A percentile compares a stretch with the other conserved stretches of the same genome.
Evolutionary conservation across 1,140 invertebrate genomes (phyloP).

Genomic region (Vanessa atalanta): DNA sequence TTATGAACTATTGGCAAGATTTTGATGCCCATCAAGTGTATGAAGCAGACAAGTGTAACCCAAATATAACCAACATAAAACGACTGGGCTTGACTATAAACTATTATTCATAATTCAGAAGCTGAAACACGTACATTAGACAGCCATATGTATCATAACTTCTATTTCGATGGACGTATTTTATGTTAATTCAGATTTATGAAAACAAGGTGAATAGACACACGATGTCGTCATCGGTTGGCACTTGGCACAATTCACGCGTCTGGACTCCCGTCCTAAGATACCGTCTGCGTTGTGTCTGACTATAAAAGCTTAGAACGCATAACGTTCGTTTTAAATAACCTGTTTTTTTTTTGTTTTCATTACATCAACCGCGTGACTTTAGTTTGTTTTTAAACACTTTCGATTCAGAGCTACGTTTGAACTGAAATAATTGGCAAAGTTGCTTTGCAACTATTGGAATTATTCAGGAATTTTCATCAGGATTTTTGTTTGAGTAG

Average conservation of each 20-base stretch:
- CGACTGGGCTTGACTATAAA: too few relatives aligned
- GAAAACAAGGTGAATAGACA: background rate
- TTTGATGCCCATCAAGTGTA: too few relatives aligned
- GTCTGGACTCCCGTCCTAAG: conserved; percentile 1
- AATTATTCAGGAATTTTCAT: too few relatives aligned
- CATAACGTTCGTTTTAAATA: background rate
- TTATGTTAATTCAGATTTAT: background rate
- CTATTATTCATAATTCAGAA: too few relatives aligned
- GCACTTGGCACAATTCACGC: conserved; percentile 4
- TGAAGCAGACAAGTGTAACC: too few relatives aligned
- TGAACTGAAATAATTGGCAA: too few relatives aligned
- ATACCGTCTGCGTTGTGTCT: conserved; percentile 9
- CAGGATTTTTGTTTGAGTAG: too few relatives aligned
- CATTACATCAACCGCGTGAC: background rate
- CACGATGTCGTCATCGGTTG: background rate
- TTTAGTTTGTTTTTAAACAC: background rate
- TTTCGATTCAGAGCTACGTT: too few relatives aligned
- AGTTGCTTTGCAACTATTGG: too few relatives aligned
- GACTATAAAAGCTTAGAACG: conserved; percentile 9
- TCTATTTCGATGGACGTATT: background rate
- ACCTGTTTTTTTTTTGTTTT: background rate
- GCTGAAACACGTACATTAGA: too few relatives aligned
- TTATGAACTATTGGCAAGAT: too few relatives aligned
- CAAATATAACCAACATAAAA: too few relatives aligned
- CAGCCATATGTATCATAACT: background rate